Base-by-base conservation (phyloP, 2,113 vertebrate species). In the Zosterops lateralis region DNA sequence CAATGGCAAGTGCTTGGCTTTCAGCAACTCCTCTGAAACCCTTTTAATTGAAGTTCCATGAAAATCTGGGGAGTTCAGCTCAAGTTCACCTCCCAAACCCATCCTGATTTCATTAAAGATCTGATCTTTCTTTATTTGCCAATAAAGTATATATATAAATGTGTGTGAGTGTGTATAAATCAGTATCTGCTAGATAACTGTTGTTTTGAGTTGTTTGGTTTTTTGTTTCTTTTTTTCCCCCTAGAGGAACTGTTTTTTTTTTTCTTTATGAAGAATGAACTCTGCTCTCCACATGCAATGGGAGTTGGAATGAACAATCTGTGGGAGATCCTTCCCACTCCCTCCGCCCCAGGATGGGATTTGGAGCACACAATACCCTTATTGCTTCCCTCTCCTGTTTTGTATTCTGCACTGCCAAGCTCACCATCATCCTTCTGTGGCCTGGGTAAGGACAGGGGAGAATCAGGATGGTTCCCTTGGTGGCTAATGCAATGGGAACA, bases 21-120 rank as follows among this genome's bases (percentile, higher is more conserved):
- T 97, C 97, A 97, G 95, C 95, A 94, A 18, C 95, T 96, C 84
- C 90, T 96, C 97, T 96, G 95, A 97, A 97, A 97, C 96, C 97
- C 95, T 97, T 98, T 97, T 98, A 97, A 98, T 98, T 98, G 97
- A 97, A 97, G 96, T 97, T 97, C 96, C 95, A 96, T 94, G 97
- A 96, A 98, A 96, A 97, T 97, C 96, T 93, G 92, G 91, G 44
- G 97, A 98, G 97, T 98, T 98, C 98, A 98, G 93, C 93, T 25
- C 80, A 95, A 97, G 97, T 98, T 98, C 97, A 98, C 95, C 96
- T 97, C 96, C 58, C 75, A 84, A 97, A 92, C 94, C 96, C 97
- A 97, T 97, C 97, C 97, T 97, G 97, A 96, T 97, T 97, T 98
- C 97, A 98, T 98, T 98, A 98, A 96, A 97, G 96, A 97, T 97